Evolutionary conservation across 2,113 vertebrate genomes (phyloP).

Genomic region (Thryonomys swinderianus): DNA sequence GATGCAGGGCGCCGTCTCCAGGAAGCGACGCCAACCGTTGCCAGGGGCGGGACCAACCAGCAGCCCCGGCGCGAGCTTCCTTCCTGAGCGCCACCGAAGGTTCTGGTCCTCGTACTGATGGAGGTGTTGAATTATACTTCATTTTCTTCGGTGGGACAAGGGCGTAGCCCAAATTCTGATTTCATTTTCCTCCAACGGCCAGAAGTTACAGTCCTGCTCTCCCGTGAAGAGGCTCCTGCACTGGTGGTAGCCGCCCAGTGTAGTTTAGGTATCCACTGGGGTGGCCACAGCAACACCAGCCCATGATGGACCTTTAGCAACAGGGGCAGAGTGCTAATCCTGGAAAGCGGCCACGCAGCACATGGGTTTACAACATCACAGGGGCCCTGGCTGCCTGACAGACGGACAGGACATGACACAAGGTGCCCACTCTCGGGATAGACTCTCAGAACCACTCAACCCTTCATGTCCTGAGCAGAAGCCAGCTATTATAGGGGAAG

Average conservation of each 20-base stretch:
- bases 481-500: too few relatives aligned
- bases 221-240: neutral
- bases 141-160: constrained; percentile 8
- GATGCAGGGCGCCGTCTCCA: neutral
- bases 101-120: neutral
- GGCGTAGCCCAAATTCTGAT: neutral
- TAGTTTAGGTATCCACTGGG: constrained; percentile 46
- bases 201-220: neutral
- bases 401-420: neutral
- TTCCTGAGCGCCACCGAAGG: neutral
- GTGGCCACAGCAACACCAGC: constrained; percentile 72
- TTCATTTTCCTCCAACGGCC: neutral
- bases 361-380: constrained; percentile 31
- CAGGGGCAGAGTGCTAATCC: constrained; percentile 56
- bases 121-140: neutral
- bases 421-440: neutral
- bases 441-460: neutral
- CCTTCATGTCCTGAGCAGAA: neutral
- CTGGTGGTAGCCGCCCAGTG: constrained; percentile 60
- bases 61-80: neutral
- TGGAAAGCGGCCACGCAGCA: constrained; percentile 66
- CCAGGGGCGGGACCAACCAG: constrained; percentile 60
- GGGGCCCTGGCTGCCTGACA: constrained; percentile 9
- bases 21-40: constrained; percentile 70
- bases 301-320: constrained; percentile 61